Evolutionary conservation across 2,113 vertebrate genomes (phyloP), one percentile per base, ranked within the genome.

Genomic region (Mobula hypostoma): DNA sequence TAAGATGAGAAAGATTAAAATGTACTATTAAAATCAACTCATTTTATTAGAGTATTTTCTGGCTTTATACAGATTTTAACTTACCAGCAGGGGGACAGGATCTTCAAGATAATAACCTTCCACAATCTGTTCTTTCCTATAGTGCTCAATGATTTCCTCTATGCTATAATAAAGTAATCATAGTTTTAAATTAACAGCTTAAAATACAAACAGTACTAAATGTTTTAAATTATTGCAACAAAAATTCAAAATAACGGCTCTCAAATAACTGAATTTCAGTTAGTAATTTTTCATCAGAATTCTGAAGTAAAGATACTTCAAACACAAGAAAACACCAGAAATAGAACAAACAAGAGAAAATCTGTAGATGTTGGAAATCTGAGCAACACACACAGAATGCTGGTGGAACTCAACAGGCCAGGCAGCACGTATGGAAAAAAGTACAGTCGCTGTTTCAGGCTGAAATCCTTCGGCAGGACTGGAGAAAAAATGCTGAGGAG

Each of bases 61-160:
- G 76, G 9, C 27, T 92, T 19, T 40, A 72, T 36, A 27, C 40
- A 70, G 27, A 19, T 29, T 29, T 94, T 93, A 12, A 77, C 96
- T 95, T 95, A 99, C 99, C 98, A 99, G 99, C 94, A 98, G 96
- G 95, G 99, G 98, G 94, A 99, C 98, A 36, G 99, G 97, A 94
- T 99, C 98, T 96, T 99, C 99, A 95, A 99, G 97, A 95, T 97
- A 98, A 97, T 99, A 99, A 58, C 99, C 98, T 96, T 99, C 99
- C 80, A 99, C 99, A 96, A 99, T 99, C 95, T 99, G 99, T 94
- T 99, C 99, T 96, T 99, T 99, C 96, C 98, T 98, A 95, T 99
- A 99, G 97, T 99, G 99, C 94, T 99, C 98, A 94, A 99, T 98
- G 95, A 99, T 98, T 95, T 99, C 99, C 95, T 98, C 98, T 96